phyloP scores from a whole-genome alignment of 2,113 vertebrate genomes.

The Odontesthes bonariensis region DNA sequence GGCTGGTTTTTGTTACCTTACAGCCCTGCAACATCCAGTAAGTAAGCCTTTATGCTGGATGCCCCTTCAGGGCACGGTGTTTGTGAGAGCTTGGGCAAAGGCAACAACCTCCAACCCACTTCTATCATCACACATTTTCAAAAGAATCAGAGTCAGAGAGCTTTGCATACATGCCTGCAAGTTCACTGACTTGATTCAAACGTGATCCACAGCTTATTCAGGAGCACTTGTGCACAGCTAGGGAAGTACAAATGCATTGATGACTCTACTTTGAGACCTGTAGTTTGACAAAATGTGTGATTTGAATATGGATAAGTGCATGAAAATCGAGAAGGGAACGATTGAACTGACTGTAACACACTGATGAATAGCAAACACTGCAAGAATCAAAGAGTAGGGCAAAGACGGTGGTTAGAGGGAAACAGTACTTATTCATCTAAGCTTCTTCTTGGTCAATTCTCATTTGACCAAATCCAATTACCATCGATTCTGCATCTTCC shows the following conservation, averaged over 20 bases:
- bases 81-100: conserved; percentile 68
- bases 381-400: conserved; percentile 27
- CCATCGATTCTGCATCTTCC: conserved; percentile 65
- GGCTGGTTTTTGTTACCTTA: conserved; percentile 69
- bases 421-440: conserved; percentile 70
- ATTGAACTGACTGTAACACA: conserved; percentile 24
- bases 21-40: conserved; percentile 63
- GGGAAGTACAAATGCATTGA: conserved; percentile 39
- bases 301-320: conserved; percentile 35
- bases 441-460: conserved; percentile 70
- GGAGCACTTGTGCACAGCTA: conserved; percentile 41
- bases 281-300: conserved; percentile 36
- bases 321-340: conserved; percentile 7
- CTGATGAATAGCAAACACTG: conserved; percentile 19
- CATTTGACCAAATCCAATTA: conserved; percentile 79
- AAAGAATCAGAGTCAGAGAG: conserved; percentile 53
- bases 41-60: conserved; percentile 66
- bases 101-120: conserved; percentile 56
- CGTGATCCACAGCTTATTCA: conserved; percentile 55
- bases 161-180: conserved; percentile 43
- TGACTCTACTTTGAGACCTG: conserved; percentile 31
- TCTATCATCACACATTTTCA: conserved; percentile 30
- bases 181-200: conserved; percentile 54
- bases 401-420: conserved; percentile 42
- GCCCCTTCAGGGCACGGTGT: conserved; percentile 66